Base-by-base conservation (phyloP, 2,797 vertebrate genomes). In the Pseudomugil tenellus region DNA sequence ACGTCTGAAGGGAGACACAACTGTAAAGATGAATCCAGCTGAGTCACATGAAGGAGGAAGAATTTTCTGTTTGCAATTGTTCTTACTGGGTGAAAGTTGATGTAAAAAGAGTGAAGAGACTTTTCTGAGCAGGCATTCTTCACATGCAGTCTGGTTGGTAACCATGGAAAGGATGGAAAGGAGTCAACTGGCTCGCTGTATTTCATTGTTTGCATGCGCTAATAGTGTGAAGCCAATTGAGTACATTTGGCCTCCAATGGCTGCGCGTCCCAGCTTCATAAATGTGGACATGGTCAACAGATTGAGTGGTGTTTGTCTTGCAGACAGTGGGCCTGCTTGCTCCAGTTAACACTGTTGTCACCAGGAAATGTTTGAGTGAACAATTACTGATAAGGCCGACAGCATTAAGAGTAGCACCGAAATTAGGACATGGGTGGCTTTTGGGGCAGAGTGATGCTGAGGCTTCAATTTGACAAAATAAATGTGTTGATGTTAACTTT, bases 141-240 rank as follows among this genome's bases (percentile, higher is more conserved):
- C 39, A 73, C 77, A 77, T 69, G 21, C 25, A 49, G 39, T 54
- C 63, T 12, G 66, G 52, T 8, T 66, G 46, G 88, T 90, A 76
- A 84, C 90, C 85, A 92, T 88, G 87, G 89, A 71, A 67, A 53
- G 49, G 59, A 54, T 76, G 76, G 80, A 91, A 60, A 86, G 78
- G 64, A 79, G 62, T 49, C 72, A 61, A 49, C 70, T 13, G 68
- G 54, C 77, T 84, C 37, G 13, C 58, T n/a, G 41, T 69, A 65
- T 74, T 74, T 81, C 69, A 56, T 29, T 92, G 90, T 92, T 93
- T 90, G 92, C 91, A 77, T 80, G 80, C 48, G 41, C 88, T 93
- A 92, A 92, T 92, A 90, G 85, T 86, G 89, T 91, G 86, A 87
- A 88, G 84, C 84, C 91, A 90, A 91, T 92, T 89, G 88, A 87